Conservation (phyloP, 1,140 invertebrate species). For the Caenorhabditis tropicalis region DNA sequence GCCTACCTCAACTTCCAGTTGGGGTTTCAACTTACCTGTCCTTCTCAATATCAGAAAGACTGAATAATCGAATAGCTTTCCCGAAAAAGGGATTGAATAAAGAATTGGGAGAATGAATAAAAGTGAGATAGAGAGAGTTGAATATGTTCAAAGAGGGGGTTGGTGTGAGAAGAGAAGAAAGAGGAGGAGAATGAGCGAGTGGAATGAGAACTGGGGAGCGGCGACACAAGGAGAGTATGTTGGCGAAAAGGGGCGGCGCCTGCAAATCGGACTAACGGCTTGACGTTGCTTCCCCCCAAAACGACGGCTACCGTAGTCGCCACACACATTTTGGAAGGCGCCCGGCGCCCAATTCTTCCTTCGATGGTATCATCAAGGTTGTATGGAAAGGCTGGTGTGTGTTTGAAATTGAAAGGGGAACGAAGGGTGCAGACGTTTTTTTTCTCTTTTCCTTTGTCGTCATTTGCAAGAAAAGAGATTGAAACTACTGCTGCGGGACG, state of each 20-base stretch:
- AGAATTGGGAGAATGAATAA: neutral
- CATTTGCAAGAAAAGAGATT: neutral
- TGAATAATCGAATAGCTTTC: neutral
- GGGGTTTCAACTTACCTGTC: neutral
- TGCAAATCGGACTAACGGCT: conserved; percentile 39
- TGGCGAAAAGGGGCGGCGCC: neutral
- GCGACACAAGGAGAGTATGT: neutral
- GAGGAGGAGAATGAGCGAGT: neutral
- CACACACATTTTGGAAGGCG: neutral
- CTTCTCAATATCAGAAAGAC: neutral
- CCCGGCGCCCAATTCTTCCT: neutral
- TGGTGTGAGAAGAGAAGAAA: neutral
- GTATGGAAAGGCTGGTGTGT: neutral
- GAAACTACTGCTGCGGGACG: no score
- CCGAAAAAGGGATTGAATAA: neutral
- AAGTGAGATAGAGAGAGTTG: no score
- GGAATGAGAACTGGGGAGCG: neutral
- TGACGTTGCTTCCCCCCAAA: neutral
- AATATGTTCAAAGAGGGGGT: neutral
- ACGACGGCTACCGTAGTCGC: neutral
- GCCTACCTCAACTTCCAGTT: conserved; percentile 12
- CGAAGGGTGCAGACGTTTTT: neutral
- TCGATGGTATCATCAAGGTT: neutral
- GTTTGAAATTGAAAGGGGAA: neutral
- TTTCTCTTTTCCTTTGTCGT: neutral